Base-by-base conservation (phyloP, 2,797 vertebrate genomes). In the Amphiprion clarkii region DNA sequence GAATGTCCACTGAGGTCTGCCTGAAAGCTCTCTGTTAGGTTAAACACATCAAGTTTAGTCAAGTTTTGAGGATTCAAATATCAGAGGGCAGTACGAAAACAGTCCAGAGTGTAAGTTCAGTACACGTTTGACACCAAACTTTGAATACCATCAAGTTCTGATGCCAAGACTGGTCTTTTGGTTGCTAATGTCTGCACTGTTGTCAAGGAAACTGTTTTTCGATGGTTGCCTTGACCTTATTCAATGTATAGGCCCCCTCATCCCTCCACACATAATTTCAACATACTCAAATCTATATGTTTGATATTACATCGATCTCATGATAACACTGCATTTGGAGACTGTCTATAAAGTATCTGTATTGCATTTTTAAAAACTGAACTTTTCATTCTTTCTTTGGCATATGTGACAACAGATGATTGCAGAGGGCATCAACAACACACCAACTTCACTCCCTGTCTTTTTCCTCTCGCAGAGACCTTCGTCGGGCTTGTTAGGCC, bases 401-500 rank as follows among this genome's bases (percentile, higher is more conserved):
- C 68, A 53, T 70, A 40, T 74, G 58, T 74, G 23, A 69, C 76
- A 81, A 76, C 4, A 9, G 44, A 67, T 70, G 44, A 64, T 42
- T 68, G 61, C 48, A 64, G 76, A 56, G 72, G 61, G 82, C 85
- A 88, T 78, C 76, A 68, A 77, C 71, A 84, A 83, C 78, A 68
- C 73, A 69, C 19, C 81, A 52, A 64, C 62, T 44, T 75, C 77
- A 73, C 74, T 71, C 74, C 33, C 66, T 25, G 55, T 76, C 85
- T 72, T 58, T 69, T 68, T 67, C 64, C 55, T 76, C 74, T 78
- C 78, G 66, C 67, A 52, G 78, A 82, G 76, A 83, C 83, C 77
- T 66, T 87, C 51, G 46, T 68, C 16, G 78, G 94, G 93, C 95
- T 97, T 96, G 96, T 97, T 97, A 96, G 96, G 94, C 94, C 96